Base-by-base conservation (phyloP, 35 echinoderm and acorn worm species). In the Diadema setosum region DNA sequence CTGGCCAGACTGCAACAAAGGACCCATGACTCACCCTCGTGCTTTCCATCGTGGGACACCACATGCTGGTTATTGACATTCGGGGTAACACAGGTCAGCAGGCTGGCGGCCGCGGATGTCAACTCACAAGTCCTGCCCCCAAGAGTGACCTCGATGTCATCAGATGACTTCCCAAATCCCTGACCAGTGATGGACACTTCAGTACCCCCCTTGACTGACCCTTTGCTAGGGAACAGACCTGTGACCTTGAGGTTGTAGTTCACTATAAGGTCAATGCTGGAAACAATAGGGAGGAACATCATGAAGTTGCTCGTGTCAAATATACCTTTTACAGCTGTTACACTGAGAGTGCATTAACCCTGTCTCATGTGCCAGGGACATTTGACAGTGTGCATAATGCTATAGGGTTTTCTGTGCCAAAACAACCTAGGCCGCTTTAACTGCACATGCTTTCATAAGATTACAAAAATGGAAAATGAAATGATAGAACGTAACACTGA, bases 131-230 rank as follows among this genome's bases (percentile, higher is more conserved):
- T 23, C 15, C 85, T 46, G 25, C n/a, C 20, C 9, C 74, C 83
- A 37, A 94, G 69, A 7, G 12, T 45, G 69, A 94, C 88, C 3
- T 29, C 17, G 29, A 86, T 60, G 4, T 86, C 74, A 15, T 40
- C 43, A 5, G 17, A 52, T 82, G 83, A 59, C 4, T 52, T 65
- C 31, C 93, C 87, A 82, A 94, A 94, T 6, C 93, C 93, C 30
- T 32, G 42, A 1, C 93, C 93, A 2, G 88, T 87, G 60, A 94
- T 59, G 33, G 27, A 58, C 0, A 94, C 83, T 50, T 16, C 55
- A 6, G 87, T 94, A 17, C 83, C 83, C 3, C 93, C 93, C 40
- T 67, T 31, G 12, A 86, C 34, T 23, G 93, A 94, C 16, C 93
- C 93, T 41, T 52, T 31, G 31, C 56, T 58, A 41, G 93, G 93